phyloP scores from a whole-genome alignment of 35 echinoderm and acorn worm species.

The Nesometra sesokonis region DNA sequence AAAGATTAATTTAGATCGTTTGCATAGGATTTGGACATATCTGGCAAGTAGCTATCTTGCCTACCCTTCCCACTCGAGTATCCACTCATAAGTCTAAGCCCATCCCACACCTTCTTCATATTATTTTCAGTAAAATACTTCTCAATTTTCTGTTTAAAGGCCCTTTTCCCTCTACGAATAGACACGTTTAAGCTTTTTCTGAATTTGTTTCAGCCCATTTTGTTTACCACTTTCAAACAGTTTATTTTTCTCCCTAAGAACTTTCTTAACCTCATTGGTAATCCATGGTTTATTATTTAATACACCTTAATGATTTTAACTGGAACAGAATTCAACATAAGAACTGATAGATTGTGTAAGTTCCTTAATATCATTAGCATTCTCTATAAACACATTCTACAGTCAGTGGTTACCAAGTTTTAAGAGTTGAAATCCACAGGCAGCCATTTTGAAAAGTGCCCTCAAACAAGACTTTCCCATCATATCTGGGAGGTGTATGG shows the following conservation, averaged over 20 bases:
- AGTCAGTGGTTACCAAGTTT: conserved; percentile 22
- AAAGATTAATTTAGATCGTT: no score
- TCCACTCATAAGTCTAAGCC: neutral
- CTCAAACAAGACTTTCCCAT: no score
- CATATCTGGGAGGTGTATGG: no score
- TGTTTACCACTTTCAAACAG: neutral
- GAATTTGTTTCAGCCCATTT: neutral
- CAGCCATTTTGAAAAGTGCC: no score
- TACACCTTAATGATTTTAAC: neutral
- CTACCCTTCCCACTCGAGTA: neutral
- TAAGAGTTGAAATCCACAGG: no score
- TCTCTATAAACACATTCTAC: conserved; percentile 27
- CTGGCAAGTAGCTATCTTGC: no score
- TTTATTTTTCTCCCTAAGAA: neutral
- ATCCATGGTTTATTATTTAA: neutral
- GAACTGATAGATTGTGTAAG: conserved; percentile 10
- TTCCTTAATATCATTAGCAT: conserved; percentile 10
- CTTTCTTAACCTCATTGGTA: neutral
- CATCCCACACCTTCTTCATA: neutral
- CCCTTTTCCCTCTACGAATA: neutral
- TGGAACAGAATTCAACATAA: conserved; percentile 32
- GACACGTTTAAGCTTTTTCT: conserved; percentile 2
- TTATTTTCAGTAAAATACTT: neutral
- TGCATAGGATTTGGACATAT: no score
- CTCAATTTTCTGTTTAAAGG: neutral